Conservation (phyloP, 2,888 invertebrate genomes). For the Ormyrus labotus region DNA sequence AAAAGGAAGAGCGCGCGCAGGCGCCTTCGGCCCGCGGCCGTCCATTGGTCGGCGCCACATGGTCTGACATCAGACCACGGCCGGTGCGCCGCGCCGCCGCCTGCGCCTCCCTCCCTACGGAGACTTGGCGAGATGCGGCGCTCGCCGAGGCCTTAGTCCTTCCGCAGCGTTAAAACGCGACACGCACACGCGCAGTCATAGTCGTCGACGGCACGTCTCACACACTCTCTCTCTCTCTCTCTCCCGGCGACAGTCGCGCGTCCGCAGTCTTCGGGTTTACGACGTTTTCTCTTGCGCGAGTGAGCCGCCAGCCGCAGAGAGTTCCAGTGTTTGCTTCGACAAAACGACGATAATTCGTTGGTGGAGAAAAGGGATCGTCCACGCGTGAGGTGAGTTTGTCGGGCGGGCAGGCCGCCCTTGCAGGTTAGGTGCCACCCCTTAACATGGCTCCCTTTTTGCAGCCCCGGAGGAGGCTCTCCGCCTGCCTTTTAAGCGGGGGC, state of each 20-base stretch:
- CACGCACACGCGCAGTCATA: neutral
- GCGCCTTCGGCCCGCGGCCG: conserved; percentile 24
- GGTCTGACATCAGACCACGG: conserved; percentile 87
- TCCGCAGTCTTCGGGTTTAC: too few relatives aligned
- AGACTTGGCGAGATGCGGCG: conserved; percentile 41
- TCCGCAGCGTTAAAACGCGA: neutral
- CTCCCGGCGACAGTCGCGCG: too few relatives aligned
- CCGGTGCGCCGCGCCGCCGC: conserved; percentile 65
- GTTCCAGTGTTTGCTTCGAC: neutral
- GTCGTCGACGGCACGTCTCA: neutral
- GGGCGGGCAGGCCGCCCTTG: too few relatives aligned
- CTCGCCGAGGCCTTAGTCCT: conserved; percentile 15
- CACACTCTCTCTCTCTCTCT: neutral
- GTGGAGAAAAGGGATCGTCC: neutral
- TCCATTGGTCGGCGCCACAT: conserved; percentile 83
- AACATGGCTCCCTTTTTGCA: too few relatives aligned
- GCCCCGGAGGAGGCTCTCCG: too few relatives aligned
- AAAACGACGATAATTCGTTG: too few relatives aligned
- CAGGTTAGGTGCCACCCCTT: too few relatives aligned
- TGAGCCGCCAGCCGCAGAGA: conserved; percentile 1
- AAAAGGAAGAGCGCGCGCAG: too few relatives aligned
- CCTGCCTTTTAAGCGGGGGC: too few relatives aligned
- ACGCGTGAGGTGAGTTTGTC: conserved; percentile 38
- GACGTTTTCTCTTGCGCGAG: neutral
- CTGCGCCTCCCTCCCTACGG: conserved; percentile 29